Percentiles rank a stretch among this genome's conserved stretches.
These are phyloP conservation scores for Myiagra hebetior DNA, from an alignment of 2,113 vertebrate genomes.

Conservation along the genomic window DNA sequence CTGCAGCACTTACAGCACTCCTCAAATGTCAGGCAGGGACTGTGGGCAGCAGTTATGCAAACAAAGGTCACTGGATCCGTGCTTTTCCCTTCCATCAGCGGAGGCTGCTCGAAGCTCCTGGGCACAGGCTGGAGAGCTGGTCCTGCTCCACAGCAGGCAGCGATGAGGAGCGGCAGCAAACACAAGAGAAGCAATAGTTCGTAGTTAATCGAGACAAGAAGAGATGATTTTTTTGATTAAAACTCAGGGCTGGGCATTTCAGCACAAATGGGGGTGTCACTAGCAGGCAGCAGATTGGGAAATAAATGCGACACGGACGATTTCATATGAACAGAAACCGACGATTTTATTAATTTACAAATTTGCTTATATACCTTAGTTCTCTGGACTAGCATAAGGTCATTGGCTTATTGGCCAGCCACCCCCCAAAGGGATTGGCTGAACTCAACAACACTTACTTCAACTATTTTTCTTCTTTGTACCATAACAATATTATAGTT, in stretches of 20 bases:
- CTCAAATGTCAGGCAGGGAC: neutral
- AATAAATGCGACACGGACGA: too few species aligned
- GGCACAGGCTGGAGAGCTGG: neutral
- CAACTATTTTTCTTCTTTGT: too few species aligned
- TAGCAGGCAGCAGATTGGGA: too few species aligned
- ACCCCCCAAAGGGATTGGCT: too few species aligned
- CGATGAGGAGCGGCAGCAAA: fast-evolving
- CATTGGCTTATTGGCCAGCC: too few species aligned
- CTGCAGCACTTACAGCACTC: neutral
- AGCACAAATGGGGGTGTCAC: neutral
- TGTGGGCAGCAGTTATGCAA: neutral
- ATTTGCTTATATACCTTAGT: too few species aligned
- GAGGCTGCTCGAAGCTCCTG: neutral
- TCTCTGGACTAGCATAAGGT: too few species aligned
- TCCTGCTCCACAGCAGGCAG: neutral
- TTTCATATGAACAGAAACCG: too few species aligned
- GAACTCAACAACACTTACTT: too few species aligned
- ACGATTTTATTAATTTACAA: too few species aligned
- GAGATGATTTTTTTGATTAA: neutral
- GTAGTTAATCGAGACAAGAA: fast-evolving
- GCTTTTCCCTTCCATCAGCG: neutral
- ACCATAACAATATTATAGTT: too few species aligned
- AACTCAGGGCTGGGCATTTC: neutral
- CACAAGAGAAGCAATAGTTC: neutral
- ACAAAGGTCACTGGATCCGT: neutral